phyloP scores from a whole-genome alignment of 37 sponge, comb jelly and placozoan genomes.

The Halichondria panicea region DNA sequence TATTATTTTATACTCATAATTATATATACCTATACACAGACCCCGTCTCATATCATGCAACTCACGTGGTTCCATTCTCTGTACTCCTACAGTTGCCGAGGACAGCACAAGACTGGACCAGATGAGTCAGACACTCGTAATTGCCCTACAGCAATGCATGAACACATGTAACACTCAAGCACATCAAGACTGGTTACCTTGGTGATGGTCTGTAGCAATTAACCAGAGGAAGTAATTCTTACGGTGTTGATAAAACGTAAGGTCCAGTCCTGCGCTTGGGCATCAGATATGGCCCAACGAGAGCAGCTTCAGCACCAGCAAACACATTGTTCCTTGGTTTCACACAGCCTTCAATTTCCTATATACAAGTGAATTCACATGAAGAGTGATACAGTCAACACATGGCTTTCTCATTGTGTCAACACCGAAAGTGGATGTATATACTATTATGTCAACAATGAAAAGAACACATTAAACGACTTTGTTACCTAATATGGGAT shows the following conservation, averaged over 20 bases:
- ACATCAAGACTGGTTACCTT: conserved; percentile 57
- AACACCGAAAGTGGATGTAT: too few relatives aligned
- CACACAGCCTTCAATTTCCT: conserved; percentile 26
- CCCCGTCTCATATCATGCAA: too few relatives aligned
- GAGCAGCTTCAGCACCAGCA: conserved; percentile 13
- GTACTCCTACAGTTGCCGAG: conserved; percentile 34
- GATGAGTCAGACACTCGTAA: conserved; percentile 22
- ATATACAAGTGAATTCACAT: not conserved
- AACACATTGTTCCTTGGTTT: conserved; percentile 11
- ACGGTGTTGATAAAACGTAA: too few relatives aligned
- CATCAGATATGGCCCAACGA: too few relatives aligned
- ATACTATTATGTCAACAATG: too few relatives aligned
- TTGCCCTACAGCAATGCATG: conserved; percentile 41
- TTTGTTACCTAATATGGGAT: too few relatives aligned
- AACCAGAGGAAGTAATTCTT: conserved; percentile 67
- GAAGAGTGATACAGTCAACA: too few relatives aligned
- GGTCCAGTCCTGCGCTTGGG: too few relatives aligned
- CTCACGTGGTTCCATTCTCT: conserved; percentile 56
- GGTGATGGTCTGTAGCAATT: conserved; percentile 54
- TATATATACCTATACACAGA: too few relatives aligned
- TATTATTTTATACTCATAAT: too few relatives aligned
- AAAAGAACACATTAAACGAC: too few relatives aligned
- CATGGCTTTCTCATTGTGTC: too few relatives aligned
- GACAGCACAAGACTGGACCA: conserved; percentile 40
- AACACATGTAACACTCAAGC: conserved; percentile 12